Evolutionary conservation across 53 echinoderm and acorn worm genomes (phyloP), one percentile per base, ranked within the genome.

Genomic region (Arbacia lixula): DNA sequence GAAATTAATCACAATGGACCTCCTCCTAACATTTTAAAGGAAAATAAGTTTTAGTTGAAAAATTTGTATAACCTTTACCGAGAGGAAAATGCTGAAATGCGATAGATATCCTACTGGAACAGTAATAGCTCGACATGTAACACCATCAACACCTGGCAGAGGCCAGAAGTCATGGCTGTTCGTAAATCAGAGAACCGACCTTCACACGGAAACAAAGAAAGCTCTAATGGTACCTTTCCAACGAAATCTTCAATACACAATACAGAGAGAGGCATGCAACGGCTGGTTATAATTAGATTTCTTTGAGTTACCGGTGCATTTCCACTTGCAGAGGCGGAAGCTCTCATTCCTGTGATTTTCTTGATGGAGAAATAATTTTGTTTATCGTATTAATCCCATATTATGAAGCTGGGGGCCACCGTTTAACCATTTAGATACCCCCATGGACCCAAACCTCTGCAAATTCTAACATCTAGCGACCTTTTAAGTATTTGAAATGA

Each of bases 341-440:
- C 34, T 34, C 53, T 5, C 29, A 28, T 21, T 60, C 58, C 77
- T 36, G 37, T 37, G 58, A 56, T 57, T 77, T 57, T 77, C 58
- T 77, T 57, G 58, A 30, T 77, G 22, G 22, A 34, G 58, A 77
- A 77, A 77, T 77, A 56, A 77, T 77, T 77, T 77, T 57, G 60
- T 36, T 56, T 46, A 74, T 52, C 73, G 51, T 50, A 52, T 69
- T 42, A 69, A 43, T 16, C 41, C 43, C 43, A 42, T 43, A 37
- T 20, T 37, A 14, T 36, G 16, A 20, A 25, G 43, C 43, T 69
- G 1, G 46, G 42, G 69, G 10, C 43, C 69, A 5, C 25, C 40
- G 69, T 69, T n/a, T 40, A 41, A 46, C 34, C 6, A 66, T 37
- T 67, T 38, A 66, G 36, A 21, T n/a, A n/a, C n/a, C n/a, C n/a